phyloP scores from a whole-genome alignment of 2,888 invertebrate species.

The Coenonympha arcania region DNA sequence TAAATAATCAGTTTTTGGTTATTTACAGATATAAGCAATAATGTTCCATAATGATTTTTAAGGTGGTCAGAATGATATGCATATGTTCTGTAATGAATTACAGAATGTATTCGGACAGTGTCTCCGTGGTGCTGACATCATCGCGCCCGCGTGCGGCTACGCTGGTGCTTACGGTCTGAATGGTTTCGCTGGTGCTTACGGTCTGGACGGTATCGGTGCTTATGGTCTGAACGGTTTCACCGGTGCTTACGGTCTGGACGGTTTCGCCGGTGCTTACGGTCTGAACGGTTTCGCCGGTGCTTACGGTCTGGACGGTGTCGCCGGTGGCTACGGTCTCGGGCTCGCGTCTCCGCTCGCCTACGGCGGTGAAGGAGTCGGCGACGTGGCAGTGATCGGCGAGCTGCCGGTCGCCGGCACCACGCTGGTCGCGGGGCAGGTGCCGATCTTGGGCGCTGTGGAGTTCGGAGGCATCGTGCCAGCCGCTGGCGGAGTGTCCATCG shows the following conservation, averaged over 20 bases:
- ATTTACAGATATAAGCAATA: no score
- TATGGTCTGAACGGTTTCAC: not conserved
- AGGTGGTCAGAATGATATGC: no score
- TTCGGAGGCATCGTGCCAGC: slow-evolving; percentile 37
- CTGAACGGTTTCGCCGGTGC: no score
- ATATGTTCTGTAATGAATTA: no score
- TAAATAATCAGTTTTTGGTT: not conserved
- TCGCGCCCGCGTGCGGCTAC: slow-evolving; percentile 25
- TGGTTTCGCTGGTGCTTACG: slow-evolving; percentile 7
- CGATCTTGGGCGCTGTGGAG: slow-evolving; percentile 36
- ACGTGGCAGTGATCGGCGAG: slow-evolving; percentile 32
- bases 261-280: no score
- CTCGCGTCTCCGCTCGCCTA: no score
- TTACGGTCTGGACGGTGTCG: not conserved
- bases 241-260: not conserved
- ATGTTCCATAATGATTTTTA: no score
- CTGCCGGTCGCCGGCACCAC: slow-evolving; percentile 35
- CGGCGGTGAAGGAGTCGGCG: no score
- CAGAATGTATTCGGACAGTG: not conserved
- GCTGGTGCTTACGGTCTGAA: no score
- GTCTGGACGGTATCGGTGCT: slow-evolving; percentile 15
- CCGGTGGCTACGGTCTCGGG: not conserved
- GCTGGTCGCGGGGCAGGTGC: slow-evolving; percentile 37
- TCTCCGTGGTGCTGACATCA: slow-evolving; percentile 5
- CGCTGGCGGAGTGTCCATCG: slow-evolving; percentile 5